phyloP scores from a whole-genome alignment of 2,113 vertebrate species.

The Saguinus imperator region DNA sequence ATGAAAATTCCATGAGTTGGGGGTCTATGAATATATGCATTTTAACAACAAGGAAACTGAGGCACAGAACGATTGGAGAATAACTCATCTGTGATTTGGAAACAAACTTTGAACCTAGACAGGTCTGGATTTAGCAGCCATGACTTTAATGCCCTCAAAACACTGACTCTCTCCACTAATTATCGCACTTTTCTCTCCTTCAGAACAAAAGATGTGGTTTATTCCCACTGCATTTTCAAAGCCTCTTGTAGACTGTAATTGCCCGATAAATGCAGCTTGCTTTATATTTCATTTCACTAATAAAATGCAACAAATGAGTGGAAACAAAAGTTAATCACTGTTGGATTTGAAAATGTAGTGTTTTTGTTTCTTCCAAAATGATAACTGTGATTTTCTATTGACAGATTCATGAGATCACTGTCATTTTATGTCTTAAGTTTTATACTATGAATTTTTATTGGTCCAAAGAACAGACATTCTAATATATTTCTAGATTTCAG shows the following conservation, averaged over 20 bases:
- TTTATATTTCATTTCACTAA: neutral
- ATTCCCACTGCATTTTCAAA: neutral
- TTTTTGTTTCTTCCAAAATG: neutral
- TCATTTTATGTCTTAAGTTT: neutral
- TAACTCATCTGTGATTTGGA: neutral
- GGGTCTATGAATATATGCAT: neutral
- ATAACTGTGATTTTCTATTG: neutral
- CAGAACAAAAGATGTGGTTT: neutral
- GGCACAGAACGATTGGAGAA: neutral
- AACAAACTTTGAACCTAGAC: neutral
- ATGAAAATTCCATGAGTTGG: neutral
- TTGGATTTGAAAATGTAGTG: neutral
- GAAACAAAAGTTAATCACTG: neutral
- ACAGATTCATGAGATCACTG: neutral
- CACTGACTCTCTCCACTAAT: too few relatives aligned
- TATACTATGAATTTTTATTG: neutral
- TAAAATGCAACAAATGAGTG: neutral
- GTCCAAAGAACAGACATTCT: neutral
- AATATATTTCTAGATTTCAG: fast-evolving
- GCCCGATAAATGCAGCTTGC: neutral
- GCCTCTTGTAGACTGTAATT: neutral
- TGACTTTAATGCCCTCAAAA: neutral
- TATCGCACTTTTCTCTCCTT: neutral
- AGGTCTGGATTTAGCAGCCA: neutral
- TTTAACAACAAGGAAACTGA: neutral